Evolutionary conservation across 2,888 invertebrate species (phyloP).

Genomic region (Dasypogon diadema): DNA sequence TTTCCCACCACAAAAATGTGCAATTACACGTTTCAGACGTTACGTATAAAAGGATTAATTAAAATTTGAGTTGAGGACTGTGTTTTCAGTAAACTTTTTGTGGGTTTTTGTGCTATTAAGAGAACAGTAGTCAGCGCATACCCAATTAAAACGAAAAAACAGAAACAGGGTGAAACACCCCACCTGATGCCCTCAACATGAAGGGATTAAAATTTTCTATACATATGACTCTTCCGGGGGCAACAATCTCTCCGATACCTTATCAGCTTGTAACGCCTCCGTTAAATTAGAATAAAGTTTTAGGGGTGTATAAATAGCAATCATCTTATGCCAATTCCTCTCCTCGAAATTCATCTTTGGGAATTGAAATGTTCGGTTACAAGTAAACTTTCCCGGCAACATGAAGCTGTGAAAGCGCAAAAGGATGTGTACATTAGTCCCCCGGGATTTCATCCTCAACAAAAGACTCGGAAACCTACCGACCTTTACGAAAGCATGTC

Average conservation of each 20-base stretch:
- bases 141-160: too few relatives aligned
- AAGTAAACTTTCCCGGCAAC: constrained; percentile 28
- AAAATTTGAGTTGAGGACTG: too few relatives aligned
- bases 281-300: constrained; percentile 47
- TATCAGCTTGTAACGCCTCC: background rate
- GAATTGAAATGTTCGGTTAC: constrained; percentile 47
- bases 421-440: constrained; percentile 55
- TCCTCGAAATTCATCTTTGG: constrained; percentile 33
- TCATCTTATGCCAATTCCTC: constrained; percentile 43
- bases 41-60: too few relatives aligned
- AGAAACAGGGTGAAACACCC: too few relatives aligned
- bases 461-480: constrained; percentile 44
- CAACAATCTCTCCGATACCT: background rate
- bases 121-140: too few relatives aligned
- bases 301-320: constrained; percentile 27
- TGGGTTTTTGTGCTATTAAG: too few relatives aligned
- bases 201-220: background rate
- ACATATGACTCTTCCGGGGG: background rate
- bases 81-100: too few relatives aligned
- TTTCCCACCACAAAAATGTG: too few relatives aligned
- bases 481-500: constrained; percentile 55
- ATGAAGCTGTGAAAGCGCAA: constrained; percentile 50
- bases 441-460: constrained; percentile 51
- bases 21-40: too few relatives aligned
- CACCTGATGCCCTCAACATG: too few relatives aligned